Evolutionary conservation across 2,113 vertebrate genomes (phyloP).

Genomic region (Barbus barbus): DNA sequence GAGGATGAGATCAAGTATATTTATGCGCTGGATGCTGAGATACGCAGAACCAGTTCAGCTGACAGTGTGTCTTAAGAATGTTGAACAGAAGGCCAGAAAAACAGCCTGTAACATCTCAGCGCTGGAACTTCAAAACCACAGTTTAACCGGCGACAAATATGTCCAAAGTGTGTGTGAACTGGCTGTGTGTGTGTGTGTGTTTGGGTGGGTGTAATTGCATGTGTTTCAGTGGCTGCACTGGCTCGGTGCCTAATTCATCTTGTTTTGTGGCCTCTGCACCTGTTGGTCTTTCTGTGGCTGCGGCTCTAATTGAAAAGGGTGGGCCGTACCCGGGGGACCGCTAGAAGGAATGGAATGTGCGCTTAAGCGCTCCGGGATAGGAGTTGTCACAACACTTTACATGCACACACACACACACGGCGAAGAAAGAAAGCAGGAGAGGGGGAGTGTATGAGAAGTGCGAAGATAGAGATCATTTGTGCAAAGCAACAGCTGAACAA

Average conservation of each 20-base stretch:
- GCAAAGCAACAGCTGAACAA: conserved; percentile 18
- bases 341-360: conserved; percentile 68
- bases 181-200: conserved; percentile 23
- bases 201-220: conserved; percentile 25
- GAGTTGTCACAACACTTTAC: conserved; percentile 69
- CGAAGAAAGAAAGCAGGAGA: background rate
- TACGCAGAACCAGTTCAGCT: conserved; percentile 18
- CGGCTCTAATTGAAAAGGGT: conserved; percentile 52
- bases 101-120: background rate
- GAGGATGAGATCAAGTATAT: conserved; percentile 37
- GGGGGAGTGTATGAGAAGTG: background rate
- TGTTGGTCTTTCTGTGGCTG: conserved; percentile 46
- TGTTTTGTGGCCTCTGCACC: conserved; percentile 52
- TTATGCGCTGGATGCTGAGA: conserved; percentile 22
- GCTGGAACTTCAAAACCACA: conserved; percentile 34
- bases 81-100: conserved; percentile 28
- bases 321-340: conserved; percentile 51
- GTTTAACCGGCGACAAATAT: conserved; percentile 43
- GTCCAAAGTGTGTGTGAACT: conserved; percentile 48
- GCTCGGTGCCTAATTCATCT: conserved; percentile 46
- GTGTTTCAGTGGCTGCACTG: conserved; percentile 31
- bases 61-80: conserved; percentile 9
- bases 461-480: conserved; percentile 16
- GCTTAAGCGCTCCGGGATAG: conserved; percentile 57
- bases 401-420: conserved; percentile 36